Evolutionary conservation across 2,797 vertebrate species (phyloP).

Genomic region (Falco berigora): DNA sequence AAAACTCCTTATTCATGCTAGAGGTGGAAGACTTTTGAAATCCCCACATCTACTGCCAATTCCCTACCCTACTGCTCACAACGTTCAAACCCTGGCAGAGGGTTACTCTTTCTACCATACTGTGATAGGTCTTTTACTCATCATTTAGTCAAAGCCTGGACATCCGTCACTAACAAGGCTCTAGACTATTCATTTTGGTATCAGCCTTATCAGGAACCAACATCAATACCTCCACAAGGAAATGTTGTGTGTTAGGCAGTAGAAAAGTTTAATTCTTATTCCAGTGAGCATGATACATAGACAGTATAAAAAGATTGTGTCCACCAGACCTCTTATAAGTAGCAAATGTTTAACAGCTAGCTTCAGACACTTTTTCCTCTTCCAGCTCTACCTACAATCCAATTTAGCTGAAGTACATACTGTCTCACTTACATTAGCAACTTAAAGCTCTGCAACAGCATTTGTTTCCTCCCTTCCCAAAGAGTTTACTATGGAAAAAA

Average conservation of each 20-base stretch:
- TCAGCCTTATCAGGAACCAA: background rate
- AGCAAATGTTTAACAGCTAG: background rate
- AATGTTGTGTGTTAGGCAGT: background rate
- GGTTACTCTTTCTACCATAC: background rate
- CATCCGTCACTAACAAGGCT: background rate
- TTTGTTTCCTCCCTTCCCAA: background rate
- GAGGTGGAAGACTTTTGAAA: background rate
- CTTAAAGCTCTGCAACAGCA: background rate
- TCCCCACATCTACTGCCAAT: background rate
- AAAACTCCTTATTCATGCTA: background rate
- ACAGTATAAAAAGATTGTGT: background rate
- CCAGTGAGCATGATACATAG: background rate
- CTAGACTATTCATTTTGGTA: background rate
- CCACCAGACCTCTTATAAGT: background rate
- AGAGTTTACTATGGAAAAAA: background rate
- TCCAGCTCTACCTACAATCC: background rate
- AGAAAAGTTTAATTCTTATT: background rate
- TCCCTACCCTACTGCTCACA: background rate
- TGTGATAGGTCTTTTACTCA: background rate
- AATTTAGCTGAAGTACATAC: background rate
- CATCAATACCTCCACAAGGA: background rate
- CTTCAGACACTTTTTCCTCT: background rate
- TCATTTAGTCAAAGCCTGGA: background rate
- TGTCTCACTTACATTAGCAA: background rate
- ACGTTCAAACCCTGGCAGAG: background rate